phyloP scores from a whole-genome alignment of 2,888 invertebrate genomes.

The Deilephila elpenor region DNA sequence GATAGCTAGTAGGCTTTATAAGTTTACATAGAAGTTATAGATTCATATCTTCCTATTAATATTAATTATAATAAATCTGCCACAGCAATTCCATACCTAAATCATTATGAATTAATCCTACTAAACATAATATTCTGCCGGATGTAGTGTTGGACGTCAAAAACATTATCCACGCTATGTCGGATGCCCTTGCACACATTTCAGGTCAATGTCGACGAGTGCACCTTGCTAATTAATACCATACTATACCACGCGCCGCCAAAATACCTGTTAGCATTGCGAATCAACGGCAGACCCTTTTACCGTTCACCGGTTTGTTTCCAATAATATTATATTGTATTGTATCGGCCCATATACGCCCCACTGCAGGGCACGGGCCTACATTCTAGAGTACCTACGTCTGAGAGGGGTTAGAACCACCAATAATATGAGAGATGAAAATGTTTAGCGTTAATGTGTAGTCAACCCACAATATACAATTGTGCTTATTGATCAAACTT shows the following conservation, averaged over 20 bases:
- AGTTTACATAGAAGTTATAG: too few relatives aligned
- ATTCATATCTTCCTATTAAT: too few relatives aligned
- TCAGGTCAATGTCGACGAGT: slow-evolving; percentile 28
- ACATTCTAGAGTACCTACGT: too few relatives aligned
- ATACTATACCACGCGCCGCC: neutral
- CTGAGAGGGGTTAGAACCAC: too few relatives aligned
- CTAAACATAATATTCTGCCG: slow-evolving; percentile 1
- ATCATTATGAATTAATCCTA: too few relatives aligned
- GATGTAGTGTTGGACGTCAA: neutral
- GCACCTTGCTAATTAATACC: slow-evolving; percentile 40
- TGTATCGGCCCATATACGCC: too few relatives aligned
- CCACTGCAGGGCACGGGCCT: too few relatives aligned
- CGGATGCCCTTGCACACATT: slow-evolving; percentile 7
- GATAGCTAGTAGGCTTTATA: too few relatives aligned
- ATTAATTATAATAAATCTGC: too few relatives aligned
- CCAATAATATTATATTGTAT: neutral
- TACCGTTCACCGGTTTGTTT: neutral
- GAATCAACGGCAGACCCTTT: neutral
- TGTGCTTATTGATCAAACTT: too few relatives aligned
- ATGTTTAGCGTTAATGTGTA: neutral
- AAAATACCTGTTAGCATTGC: slow-evolving; percentile 2
- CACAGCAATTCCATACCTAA: too few relatives aligned
- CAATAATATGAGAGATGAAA: neutral
- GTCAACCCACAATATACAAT: neutral
- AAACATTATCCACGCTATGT: slow-evolving; percentile 18